Conservation (phyloP, 2,888 invertebrate species). For the Hirtodrosophila alboralis region DNA sequence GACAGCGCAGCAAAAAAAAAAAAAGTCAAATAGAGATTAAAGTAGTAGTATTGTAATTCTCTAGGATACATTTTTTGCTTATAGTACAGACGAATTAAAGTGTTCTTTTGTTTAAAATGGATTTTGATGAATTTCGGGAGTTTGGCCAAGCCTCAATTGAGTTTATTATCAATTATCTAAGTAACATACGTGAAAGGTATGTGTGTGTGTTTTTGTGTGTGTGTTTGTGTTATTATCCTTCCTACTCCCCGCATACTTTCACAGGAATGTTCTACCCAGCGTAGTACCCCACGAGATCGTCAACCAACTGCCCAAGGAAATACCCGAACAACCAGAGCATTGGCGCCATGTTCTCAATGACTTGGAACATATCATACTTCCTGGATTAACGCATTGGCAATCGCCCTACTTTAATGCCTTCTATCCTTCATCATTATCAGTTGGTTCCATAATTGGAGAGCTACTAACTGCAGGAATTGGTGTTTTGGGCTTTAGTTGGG, state of each 20-base stretch:
- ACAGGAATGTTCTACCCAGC: conserved; percentile 69
- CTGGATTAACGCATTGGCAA: conserved; percentile 77
- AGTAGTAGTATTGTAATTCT: conserved; percentile 1
- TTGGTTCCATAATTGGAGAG: conserved; percentile 76
- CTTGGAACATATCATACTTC: conserved; percentile 69
- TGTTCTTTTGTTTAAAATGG: conserved; percentile 85
- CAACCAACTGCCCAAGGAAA: conserved; percentile 62
- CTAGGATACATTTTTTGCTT: conserved; percentile 35
- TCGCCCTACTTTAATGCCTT: conserved; percentile 78
- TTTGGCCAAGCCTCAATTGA: conserved; percentile 95
- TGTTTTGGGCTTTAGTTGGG: conserved; percentile 77
- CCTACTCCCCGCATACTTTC: conserved; percentile 27
- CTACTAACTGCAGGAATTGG: conserved; percentile 75
- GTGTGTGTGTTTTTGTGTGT: conserved; percentile 31
- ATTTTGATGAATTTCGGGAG: conserved; percentile 90
- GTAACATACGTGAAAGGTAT: conserved; percentile 92
- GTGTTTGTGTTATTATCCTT: conserved; percentile 14
- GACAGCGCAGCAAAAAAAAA: conserved; percentile 40
- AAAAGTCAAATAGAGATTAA: background rate
- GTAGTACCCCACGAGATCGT: conserved; percentile 62
- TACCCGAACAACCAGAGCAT: conserved; percentile 75
- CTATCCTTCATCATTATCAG: conserved; percentile 72
- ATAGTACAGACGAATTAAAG: no score
- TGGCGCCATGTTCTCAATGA: conserved; percentile 71
- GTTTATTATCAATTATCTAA: conserved; percentile 95